phyloP scores from a whole-genome alignment of 2,113 vertebrate species.

The Cynopterus brachyotis region DNA sequence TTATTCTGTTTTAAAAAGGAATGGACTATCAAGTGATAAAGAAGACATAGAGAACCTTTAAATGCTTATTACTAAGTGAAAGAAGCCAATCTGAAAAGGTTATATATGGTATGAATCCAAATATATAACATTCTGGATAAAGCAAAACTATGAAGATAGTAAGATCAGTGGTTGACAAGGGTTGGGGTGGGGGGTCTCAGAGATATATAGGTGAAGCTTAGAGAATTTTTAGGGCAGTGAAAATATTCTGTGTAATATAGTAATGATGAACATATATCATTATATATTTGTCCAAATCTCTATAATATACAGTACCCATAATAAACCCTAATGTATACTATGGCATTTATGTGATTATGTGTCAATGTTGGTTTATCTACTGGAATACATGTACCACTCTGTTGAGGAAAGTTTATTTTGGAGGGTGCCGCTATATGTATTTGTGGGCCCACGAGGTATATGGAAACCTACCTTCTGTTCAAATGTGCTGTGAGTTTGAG shows the following conservation, averaged over 20 bases:
- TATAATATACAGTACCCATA: neutral
- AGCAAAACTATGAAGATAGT: neutral
- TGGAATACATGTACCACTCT: neutral
- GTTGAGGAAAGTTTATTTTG: neutral
- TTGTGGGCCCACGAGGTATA: neutral
- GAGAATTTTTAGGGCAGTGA: neutral
- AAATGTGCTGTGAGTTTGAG: neutral
- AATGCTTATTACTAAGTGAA: neutral
- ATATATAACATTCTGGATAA: neutral
- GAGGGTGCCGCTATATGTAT: neutral
- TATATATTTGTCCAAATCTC: neutral
- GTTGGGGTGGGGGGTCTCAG: neutral
- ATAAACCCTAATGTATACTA: neutral
- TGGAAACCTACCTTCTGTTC: neutral
- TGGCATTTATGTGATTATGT: neutral
- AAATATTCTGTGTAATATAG: neutral
- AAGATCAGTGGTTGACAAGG: neutral
- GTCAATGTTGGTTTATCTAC: neutral
- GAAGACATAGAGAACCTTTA: neutral
- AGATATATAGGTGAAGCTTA: neutral
- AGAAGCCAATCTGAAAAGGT: neutral
- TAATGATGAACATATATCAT: neutral
- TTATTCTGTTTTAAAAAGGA: neutral
- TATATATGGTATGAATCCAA: neutral
- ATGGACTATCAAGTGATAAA: neutral